These are phyloP conservation scores for Sceloporus undulatus DNA, from an alignment of 2,113 vertebrate species.

Conservation along the genomic window DNA sequence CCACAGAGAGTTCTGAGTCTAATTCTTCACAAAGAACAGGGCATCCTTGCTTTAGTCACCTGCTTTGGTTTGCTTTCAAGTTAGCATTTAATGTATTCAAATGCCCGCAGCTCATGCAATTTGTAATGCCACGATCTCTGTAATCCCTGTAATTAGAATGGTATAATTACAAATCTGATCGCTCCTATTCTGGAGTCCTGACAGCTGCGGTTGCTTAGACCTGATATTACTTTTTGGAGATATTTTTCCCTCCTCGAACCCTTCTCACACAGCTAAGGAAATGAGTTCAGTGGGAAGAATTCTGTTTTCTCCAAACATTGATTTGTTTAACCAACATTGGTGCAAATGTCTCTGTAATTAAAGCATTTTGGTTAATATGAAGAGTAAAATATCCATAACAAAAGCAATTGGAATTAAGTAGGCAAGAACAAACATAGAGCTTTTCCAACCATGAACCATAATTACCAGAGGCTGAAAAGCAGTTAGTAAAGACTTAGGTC, in stretches of 20 bases:
- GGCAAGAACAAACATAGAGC: conserved; percentile 1
- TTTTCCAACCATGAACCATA: not conserved
- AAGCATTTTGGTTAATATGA: conserved; percentile 43
- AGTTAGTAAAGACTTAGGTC: not conserved
- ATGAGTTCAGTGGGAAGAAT: conserved; percentile 16
- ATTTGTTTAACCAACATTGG: conserved; percentile 68
- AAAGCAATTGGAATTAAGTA: conserved; percentile 17
- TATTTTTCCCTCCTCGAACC: not conserved
- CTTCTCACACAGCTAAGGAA: not conserved
- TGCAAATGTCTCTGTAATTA: conserved; percentile 52
- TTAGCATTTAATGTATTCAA: conserved; percentile 51
- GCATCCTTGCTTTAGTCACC: not conserved
- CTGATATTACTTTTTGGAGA: conserved; percentile 16
- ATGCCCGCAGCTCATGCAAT: conserved; percentile 43
- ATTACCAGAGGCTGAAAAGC: not conserved
- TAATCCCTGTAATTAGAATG: conserved; percentile 74
- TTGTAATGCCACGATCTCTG: conserved; percentile 50
- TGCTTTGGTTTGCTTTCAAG: conserved; percentile 1
- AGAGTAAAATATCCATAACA: conserved; percentile 9
- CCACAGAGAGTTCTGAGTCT: too few species aligned
- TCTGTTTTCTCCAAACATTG: conserved; percentile 45
- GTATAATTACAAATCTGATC: conserved; percentile 68
- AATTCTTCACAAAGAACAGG: not conserved
- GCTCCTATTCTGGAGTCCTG: conserved; percentile 41
- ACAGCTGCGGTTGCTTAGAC: conserved; percentile 61